Base-by-base conservation (phyloP, 1,140 invertebrate genomes). In the Frieseomelitta varia region DNA sequence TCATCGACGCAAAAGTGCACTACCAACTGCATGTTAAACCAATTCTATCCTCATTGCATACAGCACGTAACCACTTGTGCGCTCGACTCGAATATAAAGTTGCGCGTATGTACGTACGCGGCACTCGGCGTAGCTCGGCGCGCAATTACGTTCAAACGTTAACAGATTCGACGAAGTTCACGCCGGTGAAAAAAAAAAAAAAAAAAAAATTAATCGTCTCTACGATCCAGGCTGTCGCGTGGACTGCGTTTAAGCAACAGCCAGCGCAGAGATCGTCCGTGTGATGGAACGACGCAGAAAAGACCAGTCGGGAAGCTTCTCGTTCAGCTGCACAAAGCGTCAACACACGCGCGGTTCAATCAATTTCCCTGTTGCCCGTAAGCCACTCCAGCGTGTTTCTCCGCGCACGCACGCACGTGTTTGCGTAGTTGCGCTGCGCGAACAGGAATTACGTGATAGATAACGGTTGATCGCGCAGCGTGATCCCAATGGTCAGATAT, bases 391-490 rank as follows among this genome's bases (percentile, higher is more conserved):
- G 4, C 58, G 27, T 24, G 76, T 82, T 69, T 68, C 61, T 19
- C 30, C 51, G 24, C n/a, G 61, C 10, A 11, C 24, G 30, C 34
- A 27, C 27, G 19, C 34, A 19, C 24, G 12, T 27, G 14, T 24
- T 67, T 55, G 61, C n/a, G 51, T 61, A 71, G 27, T 63, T 68
- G 69, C 55, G 68, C 47, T 51, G 73, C 51, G n/a, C 34, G 77
- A 14, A 56, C 47, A 55, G 58, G 68, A 84, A 74, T 80, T 79
- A 85, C 77, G 79, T 27, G 75, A 81, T 72, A 81, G 83, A 85
- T 85, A 85, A 85, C 83, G 83, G 83, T 85, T 85, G 63, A 85
- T 85, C 83, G 81, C 56, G 4, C 53, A 24, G n/a, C n/a, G 58
- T 34, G 78, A 85, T 85, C 61, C 65, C 34, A 58, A 67, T 67